These are phyloP conservation scores for Pseudochirops corinnae DNA, from an alignment of 2,797 vertebrate genomes.

Conservation along the genomic window DNA sequence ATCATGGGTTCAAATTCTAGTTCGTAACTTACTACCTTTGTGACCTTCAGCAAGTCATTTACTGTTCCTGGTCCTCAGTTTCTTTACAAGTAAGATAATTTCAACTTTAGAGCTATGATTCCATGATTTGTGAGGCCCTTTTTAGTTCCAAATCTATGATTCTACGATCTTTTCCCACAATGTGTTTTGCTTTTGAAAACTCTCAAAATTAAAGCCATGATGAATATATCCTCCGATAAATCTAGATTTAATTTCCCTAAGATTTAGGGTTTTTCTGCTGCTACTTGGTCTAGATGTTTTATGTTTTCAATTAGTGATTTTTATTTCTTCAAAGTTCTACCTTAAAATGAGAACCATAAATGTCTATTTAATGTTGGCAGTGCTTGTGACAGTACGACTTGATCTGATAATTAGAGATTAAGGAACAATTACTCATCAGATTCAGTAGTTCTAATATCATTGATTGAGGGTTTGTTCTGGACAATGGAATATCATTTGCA, in stretches of 20 bases:
- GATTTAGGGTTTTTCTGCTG: constrained; percentile 61
- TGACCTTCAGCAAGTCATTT: neutral
- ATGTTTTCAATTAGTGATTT: constrained; percentile 71
- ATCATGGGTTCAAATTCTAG: neutral
- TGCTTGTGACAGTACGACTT: constrained; percentile 67
- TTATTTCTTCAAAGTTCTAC: constrained; percentile 72
- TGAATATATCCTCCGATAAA: constrained; percentile 57
- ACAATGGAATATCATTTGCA: constrained; percentile 79
- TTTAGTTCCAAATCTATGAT: neutral
- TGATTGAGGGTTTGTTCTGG: constrained; percentile 78
- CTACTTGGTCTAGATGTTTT: constrained; percentile 53
- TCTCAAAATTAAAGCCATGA: constrained; percentile 58
- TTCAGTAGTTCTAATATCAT: constrained; percentile 73
- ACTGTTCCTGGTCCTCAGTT: neutral
- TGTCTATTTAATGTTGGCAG: constrained; percentile 70
- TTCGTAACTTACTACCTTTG: neutral
- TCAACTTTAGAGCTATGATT: neutral
- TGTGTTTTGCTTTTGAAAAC: constrained; percentile 39
- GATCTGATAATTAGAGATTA: constrained; percentile 78
- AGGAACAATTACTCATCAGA: constrained; percentile 76
- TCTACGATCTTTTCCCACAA: constrained; percentile 1
- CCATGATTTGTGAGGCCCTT: neutral
- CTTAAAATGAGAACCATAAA: constrained; percentile 68
- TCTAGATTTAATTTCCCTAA: constrained; percentile 68
- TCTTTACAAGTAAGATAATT: neutral